Evolutionary conservation across 1,140 invertebrate species (phyloP), one percentile per base, ranked within the genome.

Genomic region (Nixonia krombeini): DNA sequence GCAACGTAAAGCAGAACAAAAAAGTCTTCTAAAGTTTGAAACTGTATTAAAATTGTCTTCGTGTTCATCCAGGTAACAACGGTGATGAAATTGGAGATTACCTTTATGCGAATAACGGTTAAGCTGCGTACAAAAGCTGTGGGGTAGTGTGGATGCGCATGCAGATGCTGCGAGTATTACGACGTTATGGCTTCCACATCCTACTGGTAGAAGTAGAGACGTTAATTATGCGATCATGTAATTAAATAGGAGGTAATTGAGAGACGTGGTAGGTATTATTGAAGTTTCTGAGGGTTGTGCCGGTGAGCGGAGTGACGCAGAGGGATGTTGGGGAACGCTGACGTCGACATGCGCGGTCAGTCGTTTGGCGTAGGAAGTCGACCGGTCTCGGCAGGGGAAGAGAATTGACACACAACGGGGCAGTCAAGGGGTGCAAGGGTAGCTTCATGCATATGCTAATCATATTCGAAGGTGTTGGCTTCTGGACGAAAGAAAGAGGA

Each of bases 381-480:
- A 46, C 42, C 59, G 66, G 45, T 49, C 38, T 45, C 28, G 23
- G 6, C n/a, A 23, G 29, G n/a, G 21, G 46, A 26, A 50, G 44
- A 26, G 8, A 38, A 50, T 18, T 59, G 58, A 72, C 57, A 59
- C 56, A 64, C n/a, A n/a, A n/a, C n/a, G 65, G 63, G 49, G 50
- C 47, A 44, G 46, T 50, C 26, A 31, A 8, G 37, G 45, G 57
- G 52, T 47, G 59, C 56, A 65, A 63, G 47, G 58, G 64, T 72
- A 69, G 70, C 63, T 77, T 81, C 74, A 80, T 81, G 68, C 76
- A 79, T 80, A 81, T 80, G 78, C 74, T 80, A 81, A 79, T 80
- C 72, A 74, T 75, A 80, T 79, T 78, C 76, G 61, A 66, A 76
- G 67, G 68, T 74, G 74, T 58, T 66, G 68, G 65, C 67, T 72